Evolutionary conservation across 2,113 vertebrate species (phyloP), one percentile per base, ranked within the genome.

Genomic region (Cyrtonyx montezumae): DNA sequence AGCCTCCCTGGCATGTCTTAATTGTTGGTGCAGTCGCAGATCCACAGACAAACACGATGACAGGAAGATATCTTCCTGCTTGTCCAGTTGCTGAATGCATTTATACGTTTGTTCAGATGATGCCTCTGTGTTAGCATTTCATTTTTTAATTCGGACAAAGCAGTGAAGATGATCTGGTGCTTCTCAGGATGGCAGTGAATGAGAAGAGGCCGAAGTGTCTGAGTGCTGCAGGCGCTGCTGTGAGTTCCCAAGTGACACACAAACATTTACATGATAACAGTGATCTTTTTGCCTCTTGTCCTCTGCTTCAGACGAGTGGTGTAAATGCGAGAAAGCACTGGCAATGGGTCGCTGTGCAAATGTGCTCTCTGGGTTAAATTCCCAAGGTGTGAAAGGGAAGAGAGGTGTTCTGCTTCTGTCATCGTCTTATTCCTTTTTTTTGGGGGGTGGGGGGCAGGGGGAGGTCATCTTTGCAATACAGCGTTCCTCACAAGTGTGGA

Each of bases 1-100:
- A 63, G n/a, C 9, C 53, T 55, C 53, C 53, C 28, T 55, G 30
- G 58, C 48, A 3, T 71, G 51, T 77, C 42, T 66, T 28, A 45
- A 2, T 23, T 49, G 22, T 2, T 25, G 15, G 0, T 9, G 17
- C 55, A 76, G 65, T 11, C 48, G 28, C 45, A 62, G n/a, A 12
- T 34, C 11, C 62, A 66, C 36, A 78, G 79, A 20, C 45, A 78
- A 45, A 36, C 8, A 23, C 59, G 62, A 21, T 56, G 16, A 9
- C 8, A 26, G 58, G 11, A 61, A 49, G 21, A 6, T 37, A 10
- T 36, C 70, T 84, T 63, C 40, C 40, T 2, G 2, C 36, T 59
- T 81, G 26, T 53, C 51, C 46, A 40, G 26, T 9, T 56, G 23
- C 23, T 65, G 36, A 65, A 51, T 22, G 21, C 21, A 11, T 22